phyloP scores from a whole-genome alignment of 2,113 vertebrate genomes.

The Corynorhinus townsendii region DNA sequence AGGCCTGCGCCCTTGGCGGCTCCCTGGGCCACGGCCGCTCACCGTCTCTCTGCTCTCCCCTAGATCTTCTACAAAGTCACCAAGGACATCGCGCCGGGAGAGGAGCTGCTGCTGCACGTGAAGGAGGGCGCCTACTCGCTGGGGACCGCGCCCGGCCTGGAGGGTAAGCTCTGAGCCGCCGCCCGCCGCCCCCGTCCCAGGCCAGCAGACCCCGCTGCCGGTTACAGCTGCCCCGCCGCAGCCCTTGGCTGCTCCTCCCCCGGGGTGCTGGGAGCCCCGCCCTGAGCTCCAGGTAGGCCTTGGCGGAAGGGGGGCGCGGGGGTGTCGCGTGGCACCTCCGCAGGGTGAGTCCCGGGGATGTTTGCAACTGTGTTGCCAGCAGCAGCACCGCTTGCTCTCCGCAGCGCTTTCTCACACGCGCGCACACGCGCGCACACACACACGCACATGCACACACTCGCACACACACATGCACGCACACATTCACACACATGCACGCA shows the following conservation, averaged over 20 bases:
- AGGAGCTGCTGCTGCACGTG: constrained; percentile 96
- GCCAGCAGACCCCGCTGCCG: fast-evolving
- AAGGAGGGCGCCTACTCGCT: constrained; percentile 94
- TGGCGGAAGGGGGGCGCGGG: fast-evolving
- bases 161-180: constrained; percentile 86
- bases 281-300: neutral
- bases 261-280: fast-evolving
- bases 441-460: too few relatives aligned
- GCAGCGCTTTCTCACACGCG: too few relatives aligned
- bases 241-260: neutral
- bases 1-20: too few relatives aligned
- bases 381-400: neutral
- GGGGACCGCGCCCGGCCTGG: constrained; percentile 92
- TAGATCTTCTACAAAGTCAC: constrained; percentile 97
- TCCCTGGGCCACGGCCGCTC: neutral
- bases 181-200: neutral
- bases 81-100: constrained; percentile 94
- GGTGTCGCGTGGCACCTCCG: fast-evolving
- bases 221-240: fast-evolving
- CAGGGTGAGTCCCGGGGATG: neutral
- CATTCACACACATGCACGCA: too few relatives aligned
- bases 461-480: too few relatives aligned
- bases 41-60: constrained; percentile 53
- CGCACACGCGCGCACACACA: too few relatives aligned
- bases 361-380: neutral